Base-by-base conservation (phyloP, 1,140 invertebrate species). In the Musca domestica region DNA sequence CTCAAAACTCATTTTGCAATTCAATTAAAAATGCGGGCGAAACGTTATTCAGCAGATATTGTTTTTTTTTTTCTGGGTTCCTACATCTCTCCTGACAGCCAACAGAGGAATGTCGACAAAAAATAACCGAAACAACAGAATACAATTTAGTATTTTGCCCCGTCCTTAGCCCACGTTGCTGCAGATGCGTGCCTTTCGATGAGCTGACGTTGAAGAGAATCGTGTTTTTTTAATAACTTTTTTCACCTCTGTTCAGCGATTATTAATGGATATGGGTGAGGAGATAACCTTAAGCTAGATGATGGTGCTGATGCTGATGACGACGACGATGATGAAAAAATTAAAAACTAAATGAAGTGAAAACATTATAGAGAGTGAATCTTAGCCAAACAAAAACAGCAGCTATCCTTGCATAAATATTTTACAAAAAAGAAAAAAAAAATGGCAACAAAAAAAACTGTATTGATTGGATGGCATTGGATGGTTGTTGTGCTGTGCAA, bases 1-100 rank as follows among this genome's bases (percentile, higher is more conserved):
- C 23, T 12, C 30, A 61, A 61, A 54, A 56, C 49, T 17, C 15
- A 61, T 61, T 61, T 58, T 46, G 66, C 66, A 61, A 67, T 67
- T 67, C 34, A 67, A 67, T 67, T 67, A 49, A 67, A 67, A 61
- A 67, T 67, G 66, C 54, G 66, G 34, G 66, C 54, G 22, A 27
- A 47, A 14, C 63, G 47, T 34, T 34, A 61, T 56, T 61, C 56
- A 64, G 63, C 34, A 64, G 17, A 63, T 46, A 30, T 64, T 48
- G n/a, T n/a, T n/a, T n/a, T n/a, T n/a, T n/a, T n/a, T n/a, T n/a
- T n/a, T n/a, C n/a, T n/a, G n/a, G n/a, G n/a, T n/a, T n/a, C n/a
- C n/a, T n/a, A 22, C 54, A 27, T 10, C 54, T 25, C 1, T 23
- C 30, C 30, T n/a, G 17, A 46, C 27, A 20, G n/a, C 5, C 58